Evolutionary conservation across 2,797 vertebrate species (phyloP).

Genomic region (Girardinus metallicus): DNA sequence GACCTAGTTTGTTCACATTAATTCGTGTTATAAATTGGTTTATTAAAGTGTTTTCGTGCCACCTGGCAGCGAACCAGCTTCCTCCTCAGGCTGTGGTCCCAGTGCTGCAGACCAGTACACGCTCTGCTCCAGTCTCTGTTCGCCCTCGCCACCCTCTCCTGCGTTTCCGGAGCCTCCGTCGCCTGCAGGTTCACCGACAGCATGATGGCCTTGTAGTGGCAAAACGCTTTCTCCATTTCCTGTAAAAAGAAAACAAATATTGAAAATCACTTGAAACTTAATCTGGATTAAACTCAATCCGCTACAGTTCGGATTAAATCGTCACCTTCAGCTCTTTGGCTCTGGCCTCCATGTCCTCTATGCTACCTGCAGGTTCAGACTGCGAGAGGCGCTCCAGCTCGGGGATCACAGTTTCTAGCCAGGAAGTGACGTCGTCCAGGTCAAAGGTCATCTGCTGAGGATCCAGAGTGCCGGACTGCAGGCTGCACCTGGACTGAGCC

Average conservation of each 20-base stretch:
- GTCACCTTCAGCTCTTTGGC: conserved; percentile 87
- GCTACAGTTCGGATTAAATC: background rate
- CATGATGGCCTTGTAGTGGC: conserved; percentile 86
- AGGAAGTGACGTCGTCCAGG: conserved; percentile 82
- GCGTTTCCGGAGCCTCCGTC: conserved; percentile 76
- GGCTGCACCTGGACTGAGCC: conserved; percentile 83
- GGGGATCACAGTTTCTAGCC: conserved; percentile 83
- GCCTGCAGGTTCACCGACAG: conserved; percentile 83
- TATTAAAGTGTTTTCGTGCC: conserved; percentile 3
- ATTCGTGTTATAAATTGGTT: no score
- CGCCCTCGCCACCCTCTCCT: conserved; percentile 76
- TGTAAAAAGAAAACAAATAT: conserved; percentile 43
- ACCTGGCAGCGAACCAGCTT: conserved; percentile 90
- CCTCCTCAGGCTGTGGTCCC: conserved; percentile 82
- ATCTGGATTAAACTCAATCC: background rate
- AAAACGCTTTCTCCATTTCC: conserved; percentile 87
- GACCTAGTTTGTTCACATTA: no score
- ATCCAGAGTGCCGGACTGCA: conserved; percentile 71
- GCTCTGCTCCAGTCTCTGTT: conserved; percentile 86
- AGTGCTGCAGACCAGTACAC: conserved; percentile 76
- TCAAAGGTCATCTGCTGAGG: conserved; percentile 81
- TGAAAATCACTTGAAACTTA: background rate
- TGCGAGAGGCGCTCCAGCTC: conserved; percentile 81
- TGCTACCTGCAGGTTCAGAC: conserved; percentile 61
- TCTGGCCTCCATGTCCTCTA: conserved; percentile 78